These are phyloP conservation scores for Cheracebus regulus DNA, from an alignment of 2,797 vertebrate species.

Conservation along the genomic window DNA sequence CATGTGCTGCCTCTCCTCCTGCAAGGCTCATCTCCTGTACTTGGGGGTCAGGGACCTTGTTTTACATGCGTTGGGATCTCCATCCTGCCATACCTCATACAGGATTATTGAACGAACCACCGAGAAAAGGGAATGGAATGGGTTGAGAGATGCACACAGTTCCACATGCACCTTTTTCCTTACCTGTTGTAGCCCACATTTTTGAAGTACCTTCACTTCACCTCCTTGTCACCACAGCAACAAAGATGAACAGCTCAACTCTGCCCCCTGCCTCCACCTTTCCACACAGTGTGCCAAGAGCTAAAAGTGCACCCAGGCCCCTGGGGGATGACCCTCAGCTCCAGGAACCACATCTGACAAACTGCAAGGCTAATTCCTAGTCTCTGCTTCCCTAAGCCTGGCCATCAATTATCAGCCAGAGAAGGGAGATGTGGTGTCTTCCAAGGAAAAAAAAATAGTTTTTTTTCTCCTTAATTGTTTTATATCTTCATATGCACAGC, in stretches of 20 bases:
- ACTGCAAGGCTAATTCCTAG: background rate
- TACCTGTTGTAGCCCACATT: rapidly evolving
- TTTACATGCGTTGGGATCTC: background rate
- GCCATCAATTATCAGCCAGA: background rate
- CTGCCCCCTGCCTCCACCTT: background rate
- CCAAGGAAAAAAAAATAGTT: background rate
- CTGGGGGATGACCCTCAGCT: background rate
- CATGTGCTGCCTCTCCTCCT: background rate
- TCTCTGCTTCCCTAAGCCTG: background rate
- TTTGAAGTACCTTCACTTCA: background rate
- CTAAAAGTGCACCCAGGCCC: background rate
- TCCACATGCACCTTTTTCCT: background rate
- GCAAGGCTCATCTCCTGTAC: background rate
- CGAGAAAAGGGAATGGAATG: background rate
- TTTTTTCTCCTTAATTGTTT: background rate
- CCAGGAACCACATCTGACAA: background rate
- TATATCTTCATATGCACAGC: background rate
- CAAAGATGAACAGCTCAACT: background rate
- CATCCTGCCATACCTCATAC: background rate
- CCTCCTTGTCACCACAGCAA: background rate
- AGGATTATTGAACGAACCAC: background rate
- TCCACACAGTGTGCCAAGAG: no score
- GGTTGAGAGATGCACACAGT: background rate
- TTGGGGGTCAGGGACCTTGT: background rate
- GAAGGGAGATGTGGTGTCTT: background rate